A percentile compares a stretch with the other conserved stretches of the same genome.
phyloP scores from a whole-genome alignment of 2,888 invertebrate species.

The Luperina testacea region DNA sequence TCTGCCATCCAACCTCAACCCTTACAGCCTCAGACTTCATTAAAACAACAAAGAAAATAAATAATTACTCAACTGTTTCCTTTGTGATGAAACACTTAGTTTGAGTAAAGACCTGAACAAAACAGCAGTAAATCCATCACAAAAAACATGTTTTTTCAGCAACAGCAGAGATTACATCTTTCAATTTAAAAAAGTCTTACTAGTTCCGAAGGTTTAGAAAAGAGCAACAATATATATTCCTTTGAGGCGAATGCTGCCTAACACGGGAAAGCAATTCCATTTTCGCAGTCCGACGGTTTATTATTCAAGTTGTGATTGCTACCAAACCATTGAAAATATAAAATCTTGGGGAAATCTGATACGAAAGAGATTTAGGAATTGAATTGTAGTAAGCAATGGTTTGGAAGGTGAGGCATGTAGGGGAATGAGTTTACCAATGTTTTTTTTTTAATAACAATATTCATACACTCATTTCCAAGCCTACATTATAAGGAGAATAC shows the following conservation, averaged over 20 bases:
- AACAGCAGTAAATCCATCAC: constrained; percentile 42
- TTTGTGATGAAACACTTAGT: constrained; percentile 21
- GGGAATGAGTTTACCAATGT: neutral
- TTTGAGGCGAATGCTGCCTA: constrained; percentile 56
- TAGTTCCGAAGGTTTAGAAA: constrained; percentile 62
- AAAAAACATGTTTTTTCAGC: constrained; percentile 33
- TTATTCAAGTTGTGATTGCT: constrained; percentile 64
- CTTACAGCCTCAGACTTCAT: neutral
- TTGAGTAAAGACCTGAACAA: constrained; percentile 55
- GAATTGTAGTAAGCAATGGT: constrained; percentile 5
- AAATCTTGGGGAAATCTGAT: constrained; percentile 43
- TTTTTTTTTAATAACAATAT: neutral
- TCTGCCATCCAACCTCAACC: neutral
- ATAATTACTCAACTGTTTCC: neutral
- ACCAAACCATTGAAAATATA: constrained; percentile 50
- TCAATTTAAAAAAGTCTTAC: constrained; percentile 77
- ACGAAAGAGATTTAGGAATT: constrained; percentile 11
- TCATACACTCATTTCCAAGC: neutral
- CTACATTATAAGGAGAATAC: neutral
- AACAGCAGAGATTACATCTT: constrained; percentile 81
- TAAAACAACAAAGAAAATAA: constrained; percentile 4
- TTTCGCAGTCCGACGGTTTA: constrained; percentile 61
- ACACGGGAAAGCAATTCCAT: constrained; percentile 66
- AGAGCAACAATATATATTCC: constrained; percentile 63
- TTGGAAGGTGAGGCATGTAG: neutral